Evolutionary conservation across 2,797 vertebrate genomes (phyloP), one percentile per base, ranked within the genome.

Genomic region (Hyperoplus lanceolatus): DNA sequence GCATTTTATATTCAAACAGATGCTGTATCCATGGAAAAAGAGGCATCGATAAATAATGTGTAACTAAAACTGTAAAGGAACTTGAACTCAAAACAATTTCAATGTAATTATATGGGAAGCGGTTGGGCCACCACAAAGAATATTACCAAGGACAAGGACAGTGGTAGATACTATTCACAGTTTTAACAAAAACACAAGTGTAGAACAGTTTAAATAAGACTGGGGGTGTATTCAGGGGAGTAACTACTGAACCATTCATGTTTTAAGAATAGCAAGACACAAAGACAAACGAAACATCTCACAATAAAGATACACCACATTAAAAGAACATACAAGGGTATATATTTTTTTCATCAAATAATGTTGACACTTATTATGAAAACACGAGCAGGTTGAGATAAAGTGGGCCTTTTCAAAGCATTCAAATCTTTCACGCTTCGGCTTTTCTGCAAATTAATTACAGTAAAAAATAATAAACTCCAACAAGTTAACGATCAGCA

Each of bases 1-100:
- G 96, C 96, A 96, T 96, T 68, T 80, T 65, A 92, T 50, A 29
- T 93, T 75, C 38, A 63, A 79, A 70, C 53, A 48, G 21, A 86
- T 79, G 61, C 73, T 80, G 84, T 68, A 50, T 50, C 15, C 1
- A 14, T 29, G 16, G 21, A 16, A 51, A 29, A 42, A 70, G 9
- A 73, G n/a, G 14, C 4, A 45, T 29, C 0, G 6, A 41, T 63
- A 10, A 12, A 21, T 10, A n/a, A 38, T 1, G 1, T 36, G 1
- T n/a, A 4, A 21, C 8, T 48, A 8, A 71, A 5, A 51, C 14
- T 29, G 4, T 1, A 36, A 14, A 39, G 53, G 14, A 18, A 58
- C 29, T 43, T 55, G 14, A 48, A 41, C 9, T 48, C 1, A 45
- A n/a, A 43, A 29, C 12, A 18, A 53, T 66, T 4, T 38, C 14